Percentiles rank a stretch among this genome's conserved stretches.
Conservation (phyloP, 2,113 vertebrate genomes). For the Cebidichthys violaceus region DNA sequence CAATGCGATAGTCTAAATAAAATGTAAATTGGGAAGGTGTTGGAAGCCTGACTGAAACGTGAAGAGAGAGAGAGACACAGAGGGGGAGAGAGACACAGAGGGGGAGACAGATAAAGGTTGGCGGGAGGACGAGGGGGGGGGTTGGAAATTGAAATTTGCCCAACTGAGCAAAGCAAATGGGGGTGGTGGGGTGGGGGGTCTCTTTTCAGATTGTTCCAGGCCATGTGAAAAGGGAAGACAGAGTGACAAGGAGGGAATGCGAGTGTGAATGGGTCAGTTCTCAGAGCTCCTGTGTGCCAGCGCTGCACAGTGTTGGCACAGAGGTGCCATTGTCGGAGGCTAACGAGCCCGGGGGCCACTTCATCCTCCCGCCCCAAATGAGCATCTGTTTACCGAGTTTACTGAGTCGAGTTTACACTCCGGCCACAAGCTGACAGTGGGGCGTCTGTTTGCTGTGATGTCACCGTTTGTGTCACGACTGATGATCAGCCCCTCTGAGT, state of each 20-base stretch:
- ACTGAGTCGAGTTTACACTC: conserved; percentile 35
- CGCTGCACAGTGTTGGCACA: conserved; percentile 72
- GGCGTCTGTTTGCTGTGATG: conserved; percentile 35
- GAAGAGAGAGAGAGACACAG: not conserved
- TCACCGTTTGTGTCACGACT: conserved; percentile 7
- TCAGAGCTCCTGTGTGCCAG: conserved; percentile 73
- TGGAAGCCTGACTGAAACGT: not conserved
- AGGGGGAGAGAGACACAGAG: not conserved
- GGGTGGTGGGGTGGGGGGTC: conserved; percentile 50
- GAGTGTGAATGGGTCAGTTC: conserved; percentile 72
- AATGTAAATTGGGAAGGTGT: conserved; percentile 7
- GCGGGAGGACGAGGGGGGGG: not conserved
- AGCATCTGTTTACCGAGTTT: conserved; percentile 64
- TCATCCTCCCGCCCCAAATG: conserved; percentile 57
- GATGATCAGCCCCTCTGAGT: not conserved
- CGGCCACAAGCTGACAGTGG: conserved; percentile 40
- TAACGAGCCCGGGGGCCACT: conserved; percentile 74
- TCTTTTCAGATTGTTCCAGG: conserved; percentile 71
- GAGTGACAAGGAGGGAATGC: conserved; percentile 52
- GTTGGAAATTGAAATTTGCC: conserved; percentile 59
- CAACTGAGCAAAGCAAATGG: conserved; percentile 44
- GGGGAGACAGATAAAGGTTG: conserved; percentile 27
- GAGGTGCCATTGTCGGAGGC: conserved; percentile 76
- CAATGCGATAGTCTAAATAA: not conserved
- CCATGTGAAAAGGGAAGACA: conserved; percentile 69